These are phyloP conservation scores for Galagoides demidoff DNA, from an alignment of 2,797 vertebrate species.

Conservation along the genomic window DNA sequence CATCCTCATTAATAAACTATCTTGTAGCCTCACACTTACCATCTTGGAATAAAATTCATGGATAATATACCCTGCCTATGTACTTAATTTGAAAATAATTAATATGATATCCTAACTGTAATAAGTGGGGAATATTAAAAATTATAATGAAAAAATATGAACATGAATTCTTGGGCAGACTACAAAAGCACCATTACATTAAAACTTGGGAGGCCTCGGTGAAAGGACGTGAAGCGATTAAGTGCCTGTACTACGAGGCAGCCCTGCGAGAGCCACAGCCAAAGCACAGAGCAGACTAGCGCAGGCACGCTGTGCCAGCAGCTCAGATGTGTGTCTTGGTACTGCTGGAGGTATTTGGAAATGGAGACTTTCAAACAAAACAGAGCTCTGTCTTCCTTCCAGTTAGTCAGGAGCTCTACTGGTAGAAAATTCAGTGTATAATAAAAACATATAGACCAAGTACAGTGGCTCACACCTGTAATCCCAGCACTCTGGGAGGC, in stretches of 20 bases:
- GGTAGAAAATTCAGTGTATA: background rate
- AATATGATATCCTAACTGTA: background rate
- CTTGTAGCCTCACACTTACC: background rate
- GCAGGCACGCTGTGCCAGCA: background rate
- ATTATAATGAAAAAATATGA: background rate
- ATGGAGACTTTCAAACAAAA: background rate
- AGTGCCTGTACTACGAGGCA: background rate
- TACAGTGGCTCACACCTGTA: too few relatives aligned
- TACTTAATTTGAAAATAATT: background rate
- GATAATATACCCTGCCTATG: background rate
- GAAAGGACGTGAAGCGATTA: background rate
- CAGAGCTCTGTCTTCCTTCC: background rate
- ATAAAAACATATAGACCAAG: background rate
- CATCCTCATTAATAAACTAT: background rate
- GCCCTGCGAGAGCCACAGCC: too few relatives aligned
- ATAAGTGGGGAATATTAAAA: background rate
- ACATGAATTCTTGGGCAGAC: background rate
- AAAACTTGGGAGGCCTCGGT: background rate
- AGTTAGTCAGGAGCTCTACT: background rate
- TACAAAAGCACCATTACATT: background rate
- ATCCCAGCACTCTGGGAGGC: too few relatives aligned
- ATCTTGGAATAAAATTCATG: slow-evolving; percentile 4
- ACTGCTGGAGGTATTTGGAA: background rate
- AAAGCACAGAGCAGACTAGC: background rate
- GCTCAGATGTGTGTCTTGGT: background rate